Evolutionary conservation across 2,888 invertebrate species (phyloP).

Genomic region (Polyploca ridens): DNA sequence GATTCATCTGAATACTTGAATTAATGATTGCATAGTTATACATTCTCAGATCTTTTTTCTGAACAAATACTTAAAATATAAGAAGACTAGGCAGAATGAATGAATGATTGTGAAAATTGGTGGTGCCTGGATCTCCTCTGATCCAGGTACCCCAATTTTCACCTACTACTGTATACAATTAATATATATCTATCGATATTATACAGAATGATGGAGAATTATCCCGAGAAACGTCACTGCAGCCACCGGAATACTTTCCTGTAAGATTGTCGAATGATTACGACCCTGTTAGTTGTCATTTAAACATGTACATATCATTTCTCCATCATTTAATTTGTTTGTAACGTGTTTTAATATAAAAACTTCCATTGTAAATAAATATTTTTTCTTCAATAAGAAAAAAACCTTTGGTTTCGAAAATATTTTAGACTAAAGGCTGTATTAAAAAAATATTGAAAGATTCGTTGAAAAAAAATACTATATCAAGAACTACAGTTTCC

Average conservation of each 20-base stretch:
- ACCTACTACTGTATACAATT: slow-evolving; percentile 14
- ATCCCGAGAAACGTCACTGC: slow-evolving; percentile 53
- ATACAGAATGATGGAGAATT: slow-evolving; percentile 71
- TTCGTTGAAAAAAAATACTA: not conserved
- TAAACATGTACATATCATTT: slow-evolving; percentile 44
- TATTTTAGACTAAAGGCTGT: not conserved
- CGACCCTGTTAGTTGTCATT: slow-evolving; percentile 42
- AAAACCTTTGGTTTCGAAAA: no score
- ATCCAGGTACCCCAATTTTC: no score
- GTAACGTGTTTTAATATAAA: not conserved
- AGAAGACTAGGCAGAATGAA: no score
- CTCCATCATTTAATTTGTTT: slow-evolving; percentile 16
- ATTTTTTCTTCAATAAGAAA: not conserved
- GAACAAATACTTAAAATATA: no score
- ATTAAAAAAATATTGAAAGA: not conserved
- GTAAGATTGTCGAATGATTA: slow-evolving; percentile 54
- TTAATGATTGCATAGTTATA: no score
- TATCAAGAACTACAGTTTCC: not conserved
- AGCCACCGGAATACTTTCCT: slow-evolving; percentile 46
- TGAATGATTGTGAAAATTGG: no score
- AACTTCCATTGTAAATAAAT: not conserved
- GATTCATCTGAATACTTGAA: no score
- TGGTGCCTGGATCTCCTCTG: no score
- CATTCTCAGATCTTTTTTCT: no score
- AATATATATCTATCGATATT: slow-evolving; percentile 27